phyloP scores from a whole-genome alignment of 2,888 invertebrate species.

The Sthenelais limicola region DNA sequence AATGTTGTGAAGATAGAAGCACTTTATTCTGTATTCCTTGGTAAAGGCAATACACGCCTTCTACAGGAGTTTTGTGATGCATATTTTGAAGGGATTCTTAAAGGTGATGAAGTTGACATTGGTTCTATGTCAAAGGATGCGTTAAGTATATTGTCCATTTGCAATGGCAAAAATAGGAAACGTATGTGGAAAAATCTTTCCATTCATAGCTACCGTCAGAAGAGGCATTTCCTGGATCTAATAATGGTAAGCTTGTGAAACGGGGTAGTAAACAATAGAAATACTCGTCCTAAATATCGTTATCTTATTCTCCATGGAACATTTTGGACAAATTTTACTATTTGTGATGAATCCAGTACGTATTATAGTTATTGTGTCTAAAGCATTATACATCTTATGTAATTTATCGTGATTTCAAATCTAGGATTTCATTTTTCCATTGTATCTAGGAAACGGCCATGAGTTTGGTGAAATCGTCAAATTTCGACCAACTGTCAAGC shows the following conservation, averaged over 20 bases:
- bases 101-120: constrained; percentile 56
- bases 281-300: too few relatives aligned
- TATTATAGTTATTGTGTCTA: too few relatives aligned
- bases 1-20: not conserved
- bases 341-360: not conserved
- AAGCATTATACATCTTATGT: too few relatives aligned
- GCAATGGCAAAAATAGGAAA: constrained; percentile 47
- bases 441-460: constrained; percentile 59
- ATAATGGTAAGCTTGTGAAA: constrained; percentile 57
- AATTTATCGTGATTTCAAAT: not conserved
- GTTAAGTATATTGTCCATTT: constrained; percentile 43
- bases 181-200: constrained; percentile 59
- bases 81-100: constrained; percentile 51
- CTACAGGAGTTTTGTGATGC: constrained; percentile 59
- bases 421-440: not conserved
- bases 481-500: constrained; percentile 58
- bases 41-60: constrained; percentile 55
- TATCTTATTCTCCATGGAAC: not conserved
- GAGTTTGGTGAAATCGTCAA: constrained; percentile 57
- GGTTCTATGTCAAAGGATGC: constrained; percentile 41
- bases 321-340: not conserved
- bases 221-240: constrained; percentile 61
- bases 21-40: constrained; percentile 58
- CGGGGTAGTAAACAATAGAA: not conserved
- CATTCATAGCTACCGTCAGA: constrained; percentile 55